Evolutionary conservation across 2,113 vertebrate species (phyloP).

Genomic region (Otocyon megalotis): DNA sequence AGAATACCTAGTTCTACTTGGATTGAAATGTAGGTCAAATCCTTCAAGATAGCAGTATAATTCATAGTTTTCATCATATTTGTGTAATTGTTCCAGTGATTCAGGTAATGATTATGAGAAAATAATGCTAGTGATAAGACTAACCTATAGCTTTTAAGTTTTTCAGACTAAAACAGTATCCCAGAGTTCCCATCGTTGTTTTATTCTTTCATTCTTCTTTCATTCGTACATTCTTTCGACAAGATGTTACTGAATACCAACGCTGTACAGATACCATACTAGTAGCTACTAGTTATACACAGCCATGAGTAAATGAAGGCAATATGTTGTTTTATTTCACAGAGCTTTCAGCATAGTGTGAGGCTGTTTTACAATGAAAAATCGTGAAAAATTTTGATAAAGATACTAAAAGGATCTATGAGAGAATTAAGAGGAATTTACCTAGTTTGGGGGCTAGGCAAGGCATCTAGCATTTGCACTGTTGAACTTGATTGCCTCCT

Average conservation of each 20-base stretch:
- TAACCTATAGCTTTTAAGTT: neutral
- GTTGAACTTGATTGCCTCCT: neutral
- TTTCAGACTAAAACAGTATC: neutral
- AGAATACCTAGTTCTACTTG: neutral
- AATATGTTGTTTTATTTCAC: neutral
- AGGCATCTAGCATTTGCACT: neutral
- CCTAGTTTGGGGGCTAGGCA: neutral
- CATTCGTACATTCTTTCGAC: neutral
- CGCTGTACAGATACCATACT: neutral
- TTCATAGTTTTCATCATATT: neutral
- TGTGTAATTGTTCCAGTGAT: neutral
- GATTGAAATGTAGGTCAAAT: slow-evolving; percentile 9
- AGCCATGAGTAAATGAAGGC: neutral
- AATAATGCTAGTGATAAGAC: neutral
- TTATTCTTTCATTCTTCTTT: neutral
- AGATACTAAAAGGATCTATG: neutral
- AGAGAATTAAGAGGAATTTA: neutral
- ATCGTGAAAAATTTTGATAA: neutral
- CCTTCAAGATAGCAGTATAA: neutral
- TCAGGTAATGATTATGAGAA: neutral
- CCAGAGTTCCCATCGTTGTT: neutral
- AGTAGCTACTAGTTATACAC: neutral
- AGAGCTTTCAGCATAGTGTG: neutral
- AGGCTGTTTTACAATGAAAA: neutral
- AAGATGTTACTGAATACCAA: neutral